phyloP scores from a whole-genome alignment of 2,797 vertebrate species.

The Peromyscus melanophrys region DNA sequence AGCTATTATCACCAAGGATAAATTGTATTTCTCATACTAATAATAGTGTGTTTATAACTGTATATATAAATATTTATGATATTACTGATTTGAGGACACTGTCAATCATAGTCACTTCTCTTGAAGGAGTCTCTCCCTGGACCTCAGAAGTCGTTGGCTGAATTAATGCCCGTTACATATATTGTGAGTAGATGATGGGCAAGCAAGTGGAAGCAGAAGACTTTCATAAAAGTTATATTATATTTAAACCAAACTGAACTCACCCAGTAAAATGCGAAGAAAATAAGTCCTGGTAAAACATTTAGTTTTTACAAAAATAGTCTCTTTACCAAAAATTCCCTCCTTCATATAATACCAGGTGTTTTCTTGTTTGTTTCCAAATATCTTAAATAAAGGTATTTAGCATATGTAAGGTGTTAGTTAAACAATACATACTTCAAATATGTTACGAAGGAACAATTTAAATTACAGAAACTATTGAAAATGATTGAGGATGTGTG shows the following conservation, averaged over 20 bases:
- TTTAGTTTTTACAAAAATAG: conserved; percentile 56
- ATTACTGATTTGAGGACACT: conserved; percentile 38
- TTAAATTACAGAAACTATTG: conserved; percentile 56
- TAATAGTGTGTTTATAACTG: conserved; percentile 68
- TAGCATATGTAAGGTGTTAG: background rate
- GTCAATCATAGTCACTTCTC: conserved; percentile 68
- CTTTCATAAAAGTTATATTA: conserved; percentile 67
- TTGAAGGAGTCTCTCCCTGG: conserved; percentile 47
- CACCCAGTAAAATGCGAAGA: conserved; percentile 50
- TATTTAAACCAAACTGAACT: conserved; percentile 61
- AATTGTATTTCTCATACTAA: conserved; percentile 73
- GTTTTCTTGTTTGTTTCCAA: conserved; percentile 69
- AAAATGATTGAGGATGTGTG: conserved; percentile 5
- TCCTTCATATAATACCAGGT: conserved; percentile 47
- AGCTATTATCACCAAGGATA: conserved; percentile 62
- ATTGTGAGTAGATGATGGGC: conserved; percentile 11
- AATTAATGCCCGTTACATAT: conserved; percentile 48
- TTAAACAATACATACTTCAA: conserved; percentile 41
- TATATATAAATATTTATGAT: conserved; percentile 61
- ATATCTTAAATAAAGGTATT: conserved; percentile 62
- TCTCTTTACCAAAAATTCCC: background rate
- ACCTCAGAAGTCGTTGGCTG: conserved; percentile 54
- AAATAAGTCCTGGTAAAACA: background rate
- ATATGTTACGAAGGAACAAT: conserved; percentile 52
- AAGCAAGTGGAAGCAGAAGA: conserved; percentile 16